Evolutionary conservation across 1,140 invertebrate species (phyloP).

Genomic region (Dendrolimus kikuchii): DNA sequence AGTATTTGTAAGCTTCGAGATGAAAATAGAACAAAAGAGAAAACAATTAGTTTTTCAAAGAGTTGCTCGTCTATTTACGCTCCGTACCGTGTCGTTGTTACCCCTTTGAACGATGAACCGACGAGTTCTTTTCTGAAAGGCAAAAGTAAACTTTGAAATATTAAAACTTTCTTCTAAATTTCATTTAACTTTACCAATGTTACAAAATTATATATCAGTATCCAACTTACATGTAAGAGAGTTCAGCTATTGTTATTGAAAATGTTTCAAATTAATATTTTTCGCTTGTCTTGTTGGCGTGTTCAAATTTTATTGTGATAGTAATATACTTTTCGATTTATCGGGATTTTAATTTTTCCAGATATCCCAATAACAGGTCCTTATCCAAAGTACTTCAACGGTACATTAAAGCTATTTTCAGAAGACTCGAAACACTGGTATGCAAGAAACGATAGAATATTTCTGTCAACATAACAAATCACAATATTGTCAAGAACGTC

Average conservation of each 20-base stretch:
- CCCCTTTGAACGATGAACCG: slow-evolving; percentile 39
- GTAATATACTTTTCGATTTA: slow-evolving; percentile 3
- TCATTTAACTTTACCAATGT: neutral
- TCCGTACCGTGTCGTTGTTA: slow-evolving; percentile 45
- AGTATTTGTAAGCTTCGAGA: slow-evolving; percentile 53
- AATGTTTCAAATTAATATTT: slow-evolving; percentile 10
- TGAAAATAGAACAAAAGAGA: slow-evolving; percentile 42
- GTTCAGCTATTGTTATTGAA: slow-evolving; percentile 12
- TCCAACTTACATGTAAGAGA: neutral
- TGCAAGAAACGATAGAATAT: no score
- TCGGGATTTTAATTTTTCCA: no score
- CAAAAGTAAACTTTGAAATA: slow-evolving; percentile 14
- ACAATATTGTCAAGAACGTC: no score
- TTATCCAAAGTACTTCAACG: no score
- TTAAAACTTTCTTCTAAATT: slow-evolving; percentile 2
- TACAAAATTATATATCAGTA: no score
- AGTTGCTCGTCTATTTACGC: slow-evolving; percentile 54
- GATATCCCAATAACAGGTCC: no score
- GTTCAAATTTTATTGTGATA: slow-evolving; percentile 22
- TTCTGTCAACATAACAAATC: no score
- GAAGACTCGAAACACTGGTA: no score
- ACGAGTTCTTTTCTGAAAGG: slow-evolving; percentile 21
- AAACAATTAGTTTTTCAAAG: slow-evolving; percentile 50
- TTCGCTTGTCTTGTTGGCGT: slow-evolving; percentile 17
- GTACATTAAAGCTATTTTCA: no score